Percentiles rank a stretch among this genome's conserved stretches.
These are phyloP conservation scores for Protaetia brevitarsis DNA, from an alignment of 1,140 invertebrate genomes.

Conservation along the genomic window DNA sequence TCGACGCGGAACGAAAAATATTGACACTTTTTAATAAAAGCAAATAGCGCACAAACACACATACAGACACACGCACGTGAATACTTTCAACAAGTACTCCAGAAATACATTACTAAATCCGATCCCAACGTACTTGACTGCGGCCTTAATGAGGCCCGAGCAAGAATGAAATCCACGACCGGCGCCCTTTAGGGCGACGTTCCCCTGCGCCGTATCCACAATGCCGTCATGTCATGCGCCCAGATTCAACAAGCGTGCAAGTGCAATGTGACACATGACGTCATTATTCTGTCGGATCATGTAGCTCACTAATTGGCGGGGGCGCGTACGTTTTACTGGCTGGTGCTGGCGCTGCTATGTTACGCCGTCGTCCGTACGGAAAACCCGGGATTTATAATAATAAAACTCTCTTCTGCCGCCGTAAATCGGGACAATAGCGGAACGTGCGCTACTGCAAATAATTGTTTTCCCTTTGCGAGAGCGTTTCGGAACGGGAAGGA, in stretches of 20 bases:
- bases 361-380: background rate
- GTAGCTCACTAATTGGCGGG: slow-evolving; percentile 29
- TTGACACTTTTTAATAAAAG: slow-evolving; percentile 10
- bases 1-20: background rate
- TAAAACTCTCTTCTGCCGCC: slow-evolving; percentile 13
- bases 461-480: slow-evolving; percentile 12
- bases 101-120: slow-evolving; percentile 17
- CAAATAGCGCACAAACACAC: background rate
- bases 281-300: slow-evolving; percentile 31
- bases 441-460: slow-evolving; percentile 8
- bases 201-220: slow-evolving; percentile 11
- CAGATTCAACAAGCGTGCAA: slow-evolving; percentile 30
- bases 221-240: background rate
- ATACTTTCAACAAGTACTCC: slow-evolving; percentile 12
- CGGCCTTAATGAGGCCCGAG: background rate
- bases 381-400: slow-evolving; percentile 14
- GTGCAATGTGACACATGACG: slow-evolving; percentile 33
- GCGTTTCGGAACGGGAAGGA: background rate
- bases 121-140: slow-evolving; percentile 2
- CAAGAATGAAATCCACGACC: slow-evolving; percentile 3
- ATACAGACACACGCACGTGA: background rate
- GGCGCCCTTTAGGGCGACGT: background rate
- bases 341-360: background rate
- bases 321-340: slow-evolving; percentile 13
- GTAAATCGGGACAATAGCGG: background rate